Conservation (phyloP, 2,888 invertebrate genomes). For the Augochlorella aurata region DNA sequence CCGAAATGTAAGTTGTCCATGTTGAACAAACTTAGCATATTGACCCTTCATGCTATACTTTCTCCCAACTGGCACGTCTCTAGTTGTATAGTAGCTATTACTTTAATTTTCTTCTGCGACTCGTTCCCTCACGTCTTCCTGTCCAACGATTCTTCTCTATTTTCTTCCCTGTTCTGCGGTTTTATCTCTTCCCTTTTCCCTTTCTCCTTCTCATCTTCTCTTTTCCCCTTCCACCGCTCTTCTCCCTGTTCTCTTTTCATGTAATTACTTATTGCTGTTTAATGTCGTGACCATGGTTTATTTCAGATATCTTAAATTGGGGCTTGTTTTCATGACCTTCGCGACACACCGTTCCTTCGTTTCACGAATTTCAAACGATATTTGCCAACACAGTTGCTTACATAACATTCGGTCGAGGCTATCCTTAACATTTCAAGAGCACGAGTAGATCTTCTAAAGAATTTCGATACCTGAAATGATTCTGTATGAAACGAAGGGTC, state of each 20-base stretch:
- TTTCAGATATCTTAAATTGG: conserved; percentile 32
- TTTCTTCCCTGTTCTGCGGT: not conserved
- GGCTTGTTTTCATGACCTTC: conserved; percentile 14
- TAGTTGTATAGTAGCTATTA: conserved; percentile 73
- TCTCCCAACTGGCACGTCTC: conserved; percentile 85
- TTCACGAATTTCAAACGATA: conserved; percentile 20
- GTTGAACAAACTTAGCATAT: conserved; percentile 77
- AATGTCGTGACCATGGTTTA: conserved; percentile 38
- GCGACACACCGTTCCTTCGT: conserved; percentile 27
- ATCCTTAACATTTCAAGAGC: not conserved
- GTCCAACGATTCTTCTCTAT: conserved; percentile 26
- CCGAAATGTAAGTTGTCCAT: conserved; percentile 79
- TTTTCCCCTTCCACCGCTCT: not conserved
- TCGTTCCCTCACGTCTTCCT: conserved; percentile 69
- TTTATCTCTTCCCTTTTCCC: not conserved
- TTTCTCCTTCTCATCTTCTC: not conserved
- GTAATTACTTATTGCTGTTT: conserved; percentile 42
- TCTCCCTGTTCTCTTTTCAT: not conserved
- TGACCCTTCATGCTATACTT: conserved; percentile 80
- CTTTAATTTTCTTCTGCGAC: conserved; percentile 68
- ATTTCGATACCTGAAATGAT: not conserved
- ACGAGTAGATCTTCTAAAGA: not conserved
- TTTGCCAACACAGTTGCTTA: not conserved
- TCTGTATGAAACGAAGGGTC: conserved; percentile 36
- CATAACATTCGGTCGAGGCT: not conserved